Conservation (phyloP, 2,797 vertebrate genomes). For the Protonibea diacanthus region DNA sequence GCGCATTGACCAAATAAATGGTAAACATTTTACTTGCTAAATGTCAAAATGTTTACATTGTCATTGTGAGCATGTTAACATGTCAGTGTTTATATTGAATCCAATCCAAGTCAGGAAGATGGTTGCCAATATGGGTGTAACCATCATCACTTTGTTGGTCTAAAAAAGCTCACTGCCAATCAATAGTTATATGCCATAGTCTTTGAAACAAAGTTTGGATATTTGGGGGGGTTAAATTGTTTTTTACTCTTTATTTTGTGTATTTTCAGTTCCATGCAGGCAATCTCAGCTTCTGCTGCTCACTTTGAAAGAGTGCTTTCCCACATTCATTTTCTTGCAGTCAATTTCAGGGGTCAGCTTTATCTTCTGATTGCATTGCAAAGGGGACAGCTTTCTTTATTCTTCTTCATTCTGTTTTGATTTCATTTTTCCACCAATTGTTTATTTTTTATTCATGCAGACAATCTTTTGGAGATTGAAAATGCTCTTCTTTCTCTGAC, state of each 20-base stretch:
- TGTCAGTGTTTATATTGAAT: background rate
- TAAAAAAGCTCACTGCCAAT: background rate
- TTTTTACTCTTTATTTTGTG: slow-evolving; percentile 19
- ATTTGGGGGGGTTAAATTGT: background rate
- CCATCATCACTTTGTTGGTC: background rate
- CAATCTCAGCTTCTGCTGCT: slow-evolving; percentile 12
- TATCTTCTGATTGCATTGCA: slow-evolving; percentile 46
- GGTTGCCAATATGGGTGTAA: background rate
- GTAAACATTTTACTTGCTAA: too few species aligned
- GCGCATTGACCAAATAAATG: too few species aligned
- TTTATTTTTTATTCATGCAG: slow-evolving; percentile 65
- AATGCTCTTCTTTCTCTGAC: slow-evolving; percentile 39
- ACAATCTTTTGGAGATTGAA: slow-evolving; percentile 50
- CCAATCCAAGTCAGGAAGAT: background rate
- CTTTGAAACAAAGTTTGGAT: background rate
- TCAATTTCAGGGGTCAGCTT: slow-evolving; percentile 59
- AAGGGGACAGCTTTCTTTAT: slow-evolving; percentile 21
- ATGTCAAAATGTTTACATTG: background rate
- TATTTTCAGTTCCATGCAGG: background rate
- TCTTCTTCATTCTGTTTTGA: slow-evolving; percentile 24
- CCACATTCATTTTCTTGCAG: slow-evolving; percentile 28
- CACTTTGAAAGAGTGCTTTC: slow-evolving; percentile 8
- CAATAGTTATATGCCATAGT: background rate
- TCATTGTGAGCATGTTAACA: background rate
- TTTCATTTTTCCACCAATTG: slow-evolving; percentile 10